Percentiles rank a stretch among this genome's conserved stretches.
Evolutionary conservation across 2,113 vertebrate genomes (phyloP).

Genomic region (Zosterops borbonicus): DNA sequence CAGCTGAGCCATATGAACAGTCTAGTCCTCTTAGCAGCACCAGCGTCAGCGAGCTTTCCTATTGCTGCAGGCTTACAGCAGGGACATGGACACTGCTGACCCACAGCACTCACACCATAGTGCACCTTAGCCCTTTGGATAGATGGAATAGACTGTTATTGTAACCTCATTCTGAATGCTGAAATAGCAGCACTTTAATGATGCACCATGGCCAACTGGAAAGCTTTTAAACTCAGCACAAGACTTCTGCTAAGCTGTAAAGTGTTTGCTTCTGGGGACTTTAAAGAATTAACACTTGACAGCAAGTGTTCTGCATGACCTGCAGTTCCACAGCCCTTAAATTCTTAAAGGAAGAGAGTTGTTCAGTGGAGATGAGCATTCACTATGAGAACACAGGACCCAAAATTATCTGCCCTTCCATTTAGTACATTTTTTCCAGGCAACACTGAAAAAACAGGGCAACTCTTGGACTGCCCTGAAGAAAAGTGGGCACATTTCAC

Average conservation of each 20-base stretch:
- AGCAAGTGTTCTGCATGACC: background rate
- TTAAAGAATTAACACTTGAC: background rate
- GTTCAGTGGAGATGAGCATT: background rate
- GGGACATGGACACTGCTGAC: background rate
- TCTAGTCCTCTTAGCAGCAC: background rate
- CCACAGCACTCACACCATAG: background rate
- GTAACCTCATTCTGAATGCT: background rate
- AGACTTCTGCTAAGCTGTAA: background rate
- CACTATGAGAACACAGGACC: background rate
- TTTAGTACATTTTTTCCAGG: background rate
- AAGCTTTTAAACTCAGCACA: background rate
- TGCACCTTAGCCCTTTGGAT: background rate
- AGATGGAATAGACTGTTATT: background rate
- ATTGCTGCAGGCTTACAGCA: background rate
- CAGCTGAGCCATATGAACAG: fast-evolving
- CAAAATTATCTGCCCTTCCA: background rate
- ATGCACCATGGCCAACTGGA: background rate
- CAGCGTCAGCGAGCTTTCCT: background rate
- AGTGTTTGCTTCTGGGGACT: background rate
- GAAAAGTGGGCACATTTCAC: background rate
- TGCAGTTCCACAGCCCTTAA: background rate
- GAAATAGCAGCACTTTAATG: background rate
- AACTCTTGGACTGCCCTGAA: background rate
- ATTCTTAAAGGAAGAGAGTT: background rate
- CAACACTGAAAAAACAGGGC: background rate